Evolutionary conservation across 2,797 vertebrate species (phyloP), one percentile per base, ranked within the genome.

Genomic region (Sebastes paucispinis): DNA sequence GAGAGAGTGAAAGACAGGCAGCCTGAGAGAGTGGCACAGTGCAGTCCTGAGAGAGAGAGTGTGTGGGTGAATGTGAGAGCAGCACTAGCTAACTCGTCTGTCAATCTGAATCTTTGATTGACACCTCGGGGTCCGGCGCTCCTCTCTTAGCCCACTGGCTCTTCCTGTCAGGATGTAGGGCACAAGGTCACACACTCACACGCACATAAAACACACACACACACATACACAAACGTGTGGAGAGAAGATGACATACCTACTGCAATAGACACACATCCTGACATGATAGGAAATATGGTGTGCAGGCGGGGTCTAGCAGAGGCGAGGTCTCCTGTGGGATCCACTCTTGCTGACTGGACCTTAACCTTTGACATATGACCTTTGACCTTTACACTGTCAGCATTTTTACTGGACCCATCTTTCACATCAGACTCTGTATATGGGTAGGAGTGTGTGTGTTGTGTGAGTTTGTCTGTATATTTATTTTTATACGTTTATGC

Each of bases 81-180:
- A 77, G 85, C 39, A 75, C 81, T 59, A 68, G 80, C 88, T 89
- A 79, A 90, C 87, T 88, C 83, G 92, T 91, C 92, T 93, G 92
- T 94, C 93, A 93, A 87, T 93, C 92, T 66, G 54, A 76, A 84
- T 87, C 78, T 81, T 78, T 92, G 94, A 94, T 92, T 94, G 93
- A 88, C 93, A 94, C 91, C 86, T 75, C 20, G 3, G 91, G 87
- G 90, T 92, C 85, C 85, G 34, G 58, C 20, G 43, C 78, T 81
- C 85, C 79, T 80, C 78, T 85, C 82, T 82, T 80, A 83, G 83
- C 88, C 91, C 87, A 64, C 80, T 84, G 92, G 87, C 81, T 86
- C 86, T 76, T 91, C 80, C 89, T 92, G 91, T 92, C 92, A 89
- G 83, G 75, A 93, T 92, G 87, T 92, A 77, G 90, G 87, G 88